Evolutionary conservation across 2,113 vertebrate species (phyloP).

Genomic region (Entelurus aequoreus): DNA sequence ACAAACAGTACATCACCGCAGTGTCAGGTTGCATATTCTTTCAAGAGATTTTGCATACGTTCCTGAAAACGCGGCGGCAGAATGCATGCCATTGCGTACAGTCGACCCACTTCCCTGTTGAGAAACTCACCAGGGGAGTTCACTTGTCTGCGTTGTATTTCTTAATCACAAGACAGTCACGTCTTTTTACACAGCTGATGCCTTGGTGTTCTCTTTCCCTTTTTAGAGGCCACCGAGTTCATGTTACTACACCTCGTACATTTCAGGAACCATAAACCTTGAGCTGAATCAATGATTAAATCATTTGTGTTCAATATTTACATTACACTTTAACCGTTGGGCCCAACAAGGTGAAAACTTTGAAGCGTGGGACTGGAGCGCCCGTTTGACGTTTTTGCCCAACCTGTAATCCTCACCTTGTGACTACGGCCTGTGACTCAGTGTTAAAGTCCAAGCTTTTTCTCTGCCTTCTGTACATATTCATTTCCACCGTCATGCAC

Average conservation of each 20-base stretch:
- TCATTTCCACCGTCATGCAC: conserved; percentile 1
- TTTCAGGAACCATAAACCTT: neutral
- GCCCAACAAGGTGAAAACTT: neutral
- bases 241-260: neutral
- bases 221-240: neutral
- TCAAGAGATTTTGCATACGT: conserved; percentile 61
- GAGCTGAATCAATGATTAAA: neutral
- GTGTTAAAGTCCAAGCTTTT: conserved; percentile 54
- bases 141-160: neutral
- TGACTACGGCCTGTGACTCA: conserved; percentile 54
- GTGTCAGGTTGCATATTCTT: conserved; percentile 54
- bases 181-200: neutral
- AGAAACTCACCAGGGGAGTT: neutral
- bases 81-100: neutral
- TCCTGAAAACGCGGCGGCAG: conserved; percentile 32
- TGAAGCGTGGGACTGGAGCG: conserved; percentile 54
- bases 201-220: neutral
- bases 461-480: conserved; percentile 28
- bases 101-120: conserved; percentile 23
- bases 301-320: neutral
- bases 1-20: conserved; percentile 35
- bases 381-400: conserved; percentile 61
- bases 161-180: neutral
- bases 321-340: neutral
- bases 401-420: conserved; percentile 63